Evolutionary conservation across 1,140 invertebrate genomes (phyloP).

Genomic region (Heliconius melpomene): DNA sequence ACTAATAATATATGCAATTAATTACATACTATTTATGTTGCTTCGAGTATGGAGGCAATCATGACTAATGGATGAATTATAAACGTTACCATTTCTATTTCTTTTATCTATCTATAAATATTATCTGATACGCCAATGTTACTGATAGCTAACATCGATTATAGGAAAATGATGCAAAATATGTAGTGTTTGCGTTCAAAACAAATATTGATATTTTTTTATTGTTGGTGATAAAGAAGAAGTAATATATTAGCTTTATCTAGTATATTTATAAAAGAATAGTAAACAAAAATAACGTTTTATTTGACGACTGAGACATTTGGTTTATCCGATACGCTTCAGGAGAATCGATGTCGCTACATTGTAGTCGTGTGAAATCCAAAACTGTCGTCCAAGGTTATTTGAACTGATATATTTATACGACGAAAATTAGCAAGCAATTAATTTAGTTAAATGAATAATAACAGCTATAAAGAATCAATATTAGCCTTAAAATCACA

Average conservation of each 20-base stretch:
- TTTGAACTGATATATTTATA: slow-evolving; percentile 21
- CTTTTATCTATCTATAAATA: slow-evolving; percentile 1
- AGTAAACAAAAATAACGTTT: neutral
- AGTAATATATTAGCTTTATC: neutral
- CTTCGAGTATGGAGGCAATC: slow-evolving; percentile 20
- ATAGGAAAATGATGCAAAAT: neutral
- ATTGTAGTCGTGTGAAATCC: slow-evolving; percentile 55
- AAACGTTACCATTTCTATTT: slow-evolving; percentile 5
- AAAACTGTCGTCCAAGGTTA: slow-evolving; percentile 64
- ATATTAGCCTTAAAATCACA: slow-evolving; percentile 19
- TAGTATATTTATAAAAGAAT: neutral
- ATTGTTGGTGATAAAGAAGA: neutral
- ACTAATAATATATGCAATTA: slow-evolving; percentile 1
- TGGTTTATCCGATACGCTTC: slow-evolving; percentile 66
- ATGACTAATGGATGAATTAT: slow-evolving; percentile 25
- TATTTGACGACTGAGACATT: slow-evolving; percentile 57
- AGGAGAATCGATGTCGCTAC: slow-evolving; percentile 58
- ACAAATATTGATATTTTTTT: neutral
- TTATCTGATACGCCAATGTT: slow-evolving; percentile 42
- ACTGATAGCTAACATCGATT: neutral
- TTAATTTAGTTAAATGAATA: neutral
- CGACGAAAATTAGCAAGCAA: neutral
- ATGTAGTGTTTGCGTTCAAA: neutral
- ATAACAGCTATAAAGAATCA: neutral
- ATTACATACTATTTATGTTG: slow-evolving; percentile 20